Base-by-base conservation (phyloP, 2,888 invertebrate species). In the Fragum whitleyi region DNA sequence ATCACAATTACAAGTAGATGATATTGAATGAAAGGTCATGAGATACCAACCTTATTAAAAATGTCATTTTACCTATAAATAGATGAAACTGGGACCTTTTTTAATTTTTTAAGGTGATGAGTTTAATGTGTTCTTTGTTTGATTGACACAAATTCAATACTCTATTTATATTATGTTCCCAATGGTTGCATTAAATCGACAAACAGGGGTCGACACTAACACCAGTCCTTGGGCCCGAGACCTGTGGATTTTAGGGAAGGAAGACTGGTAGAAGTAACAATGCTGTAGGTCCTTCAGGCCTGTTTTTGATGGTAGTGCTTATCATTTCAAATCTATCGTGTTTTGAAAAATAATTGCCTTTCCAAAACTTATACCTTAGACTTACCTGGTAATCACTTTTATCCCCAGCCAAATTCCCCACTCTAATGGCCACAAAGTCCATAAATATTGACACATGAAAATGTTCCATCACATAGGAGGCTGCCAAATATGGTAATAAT, bases 401-500 rank as follows among this genome's bases (percentile, higher is more conserved):
- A 81, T 94, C 94, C 16, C 93, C 93, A 85, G 92, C 88, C 89
- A 94, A 87, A 67, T 92, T 83, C 0, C 92, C 92, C 32, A 94
- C 86, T 70, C 92, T 89, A 26, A 94, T 90, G 53, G 89, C 87
- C 1, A 94, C 92, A 87, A 91, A 94, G 81, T 94, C 94, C 86
- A 91, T 91, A 81, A 93, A 93, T 77, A 94, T 91, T 3, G 92
- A 87, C 42, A 90, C 88, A 23, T 92, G 91, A 86, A 94, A 94
- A 83, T 92, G 90, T 74, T 94, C 93, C 86, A 94, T 77, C 11
- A 93, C 93, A 90, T 95, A 96, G 0, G 96, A 94, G 0, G 96
- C 96, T 0, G 97, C 96, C 83, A 97, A 95, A 92, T 96, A 96
- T 0, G 97, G 97, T 91, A 97, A 96, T 1, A 97, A 92, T 74